A percentile compares a stretch with the other conserved stretches of the same genome.
phyloP scores from a whole-genome alignment of 1,140 invertebrate species.

The Bombus impatiens region DNA sequence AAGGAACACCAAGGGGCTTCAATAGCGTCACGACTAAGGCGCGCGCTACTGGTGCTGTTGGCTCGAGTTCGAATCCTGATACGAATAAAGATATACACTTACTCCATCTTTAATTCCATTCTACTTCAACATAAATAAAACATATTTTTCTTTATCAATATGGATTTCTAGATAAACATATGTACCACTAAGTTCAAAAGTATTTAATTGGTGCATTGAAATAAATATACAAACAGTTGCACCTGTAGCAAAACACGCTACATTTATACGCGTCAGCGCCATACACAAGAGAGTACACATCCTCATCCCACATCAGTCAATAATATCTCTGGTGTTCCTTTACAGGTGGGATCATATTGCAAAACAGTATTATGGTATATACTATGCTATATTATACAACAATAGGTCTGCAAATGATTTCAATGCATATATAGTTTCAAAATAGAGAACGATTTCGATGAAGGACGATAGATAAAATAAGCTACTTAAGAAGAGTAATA shows the following conservation, averaged over 20 bases:
- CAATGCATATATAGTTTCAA: not conserved
- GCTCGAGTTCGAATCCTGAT: not conserved
- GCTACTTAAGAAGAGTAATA: not conserved
- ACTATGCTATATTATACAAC: not conserved
- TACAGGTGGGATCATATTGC: constrained; percentile 61
- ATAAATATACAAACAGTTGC: constrained; percentile 6
- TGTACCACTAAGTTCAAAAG: not conserved
- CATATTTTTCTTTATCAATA: not conserved
- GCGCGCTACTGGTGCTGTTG: not conserved
- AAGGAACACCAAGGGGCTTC: constrained; percentile 35
- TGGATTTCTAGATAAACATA: not conserved
- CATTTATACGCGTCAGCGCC: constrained; percentile 50
- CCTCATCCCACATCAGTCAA: constrained; percentile 46
- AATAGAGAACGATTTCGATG: not conserved
- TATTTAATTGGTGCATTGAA: not conserved
- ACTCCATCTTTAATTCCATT: not conserved
- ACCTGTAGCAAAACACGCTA: constrained; percentile 30
- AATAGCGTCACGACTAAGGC: not conserved
- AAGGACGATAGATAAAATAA: not conserved
- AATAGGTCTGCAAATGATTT: constrained; percentile 22
- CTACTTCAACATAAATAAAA: not conserved
- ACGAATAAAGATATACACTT: not conserved
- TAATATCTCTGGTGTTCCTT: constrained; percentile 59
- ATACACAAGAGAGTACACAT: constrained; percentile 17
- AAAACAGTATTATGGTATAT: constrained; percentile 19